Evolutionary conservation across 2,113 vertebrate genomes (phyloP), one percentile per base, ranked within the genome.

Genomic region (Sitta europaea): DNA sequence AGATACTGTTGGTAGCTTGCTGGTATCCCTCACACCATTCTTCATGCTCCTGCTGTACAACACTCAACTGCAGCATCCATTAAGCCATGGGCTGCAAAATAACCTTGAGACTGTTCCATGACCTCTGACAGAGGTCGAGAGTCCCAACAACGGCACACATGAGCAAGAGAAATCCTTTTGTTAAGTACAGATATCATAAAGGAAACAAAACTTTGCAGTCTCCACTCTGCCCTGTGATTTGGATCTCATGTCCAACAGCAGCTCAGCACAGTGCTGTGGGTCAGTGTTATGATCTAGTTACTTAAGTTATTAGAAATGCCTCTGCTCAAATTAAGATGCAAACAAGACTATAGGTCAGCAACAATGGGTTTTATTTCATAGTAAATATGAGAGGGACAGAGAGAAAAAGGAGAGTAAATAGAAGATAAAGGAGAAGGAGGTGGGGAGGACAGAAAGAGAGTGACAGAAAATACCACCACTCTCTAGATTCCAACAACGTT

Each of bases 71-170:
- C 47, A 35, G 36, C n/a, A 77, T 55, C 51, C 36, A 65, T 85
- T 40, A 81, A 36, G 35, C 31, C 50, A 68, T 15, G 48, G 57
- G 61, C 67, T 70, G 65, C 38, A 33, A 77, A 92, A 68, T 31
- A 77, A 66, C 12, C 10, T 42, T 31, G 33, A 47, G 48, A 33
- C 13, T 74, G 18, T 25, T 77, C 61, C 23, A 21, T 38, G 47
- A 50, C 35, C 36, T 78, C 42, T 85, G 36, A 6, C 50, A 58
- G 35, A 65, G 33, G 54, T 13, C 0, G 0, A 54, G 27, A 71
- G 19, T 25, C 55, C 62, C 40, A 70, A 50, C 2, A 10, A 53
- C 15, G 45, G 42, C 27, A 72, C 1, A 0, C 0, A 0, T 63
- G 43, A 90, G 35, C 27, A n/a, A 85, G 12, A 27, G 33, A 78